A percentile compares a stretch with the other conserved stretches of the same genome.
phyloP scores from a whole-genome alignment of 2,888 invertebrate genomes.

The Hypolimnas misippus region DNA sequence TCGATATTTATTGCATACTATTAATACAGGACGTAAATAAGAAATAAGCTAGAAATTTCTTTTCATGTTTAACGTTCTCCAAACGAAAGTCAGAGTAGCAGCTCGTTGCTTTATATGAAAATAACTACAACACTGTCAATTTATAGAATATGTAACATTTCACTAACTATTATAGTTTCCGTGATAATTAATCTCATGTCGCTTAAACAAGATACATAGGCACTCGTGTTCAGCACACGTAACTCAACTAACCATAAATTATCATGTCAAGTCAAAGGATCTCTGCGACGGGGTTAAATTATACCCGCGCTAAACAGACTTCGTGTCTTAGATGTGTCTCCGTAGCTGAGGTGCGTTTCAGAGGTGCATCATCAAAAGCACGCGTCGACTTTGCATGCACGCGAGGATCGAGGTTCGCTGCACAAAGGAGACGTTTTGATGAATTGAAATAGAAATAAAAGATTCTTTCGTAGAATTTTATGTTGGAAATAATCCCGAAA shows the following conservation, averaged over 20 bases:
- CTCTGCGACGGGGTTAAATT: conserved; percentile 51
- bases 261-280: conserved; percentile 54
- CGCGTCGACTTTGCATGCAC: conserved; percentile 26
- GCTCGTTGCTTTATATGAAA: too few relatives aligned
- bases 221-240: conserved; percentile 53
- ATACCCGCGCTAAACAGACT: conserved; percentile 42
- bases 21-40: too few relatives aligned
- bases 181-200: conserved; percentile 57
- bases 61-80: too few relatives aligned
- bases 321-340: conserved; percentile 34
- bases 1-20: too few relatives aligned
- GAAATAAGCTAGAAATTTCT: too few relatives aligned
- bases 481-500: conserved; percentile 80
- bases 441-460: conserved; percentile 79
- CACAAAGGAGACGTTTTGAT: conserved; percentile 61
- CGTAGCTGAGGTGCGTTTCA: conserved; percentile 28
- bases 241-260: conserved; percentile 60
- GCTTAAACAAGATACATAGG: conserved; percentile 55
- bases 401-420: conserved; percentile 43
- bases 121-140: too few relatives aligned
- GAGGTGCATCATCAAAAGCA: conserved; percentile 28
- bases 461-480: conserved; percentile 72
- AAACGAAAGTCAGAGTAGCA: too few relatives aligned
- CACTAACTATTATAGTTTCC: conserved; percentile 48
- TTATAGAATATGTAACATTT: conserved; percentile 19